Evolutionary conservation across 2,797 vertebrate genomes (phyloP), one percentile per base, ranked within the genome.

Genomic region (Typhlichthys subterraneus): DNA sequence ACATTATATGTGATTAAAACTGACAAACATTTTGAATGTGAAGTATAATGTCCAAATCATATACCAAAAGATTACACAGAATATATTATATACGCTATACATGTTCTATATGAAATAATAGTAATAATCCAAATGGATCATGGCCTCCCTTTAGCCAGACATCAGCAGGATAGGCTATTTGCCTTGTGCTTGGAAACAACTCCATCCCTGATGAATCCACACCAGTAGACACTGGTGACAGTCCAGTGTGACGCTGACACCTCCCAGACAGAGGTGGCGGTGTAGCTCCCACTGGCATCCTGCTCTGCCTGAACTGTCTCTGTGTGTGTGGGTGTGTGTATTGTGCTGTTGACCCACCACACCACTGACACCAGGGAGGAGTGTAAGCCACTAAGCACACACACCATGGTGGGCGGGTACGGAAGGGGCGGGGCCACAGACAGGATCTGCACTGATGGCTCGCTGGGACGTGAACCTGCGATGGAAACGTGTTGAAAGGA

Each of bases 261-360:
- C 57, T 80, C 65, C 84, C 71, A 80, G 50, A 85, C 65, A 0
- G 68, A 66, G 14, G 19, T 50, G 70, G 65, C 59, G 2, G 61
- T 73, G 72, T 83, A 81, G 50, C 48, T 45, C 0, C 57, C 59
- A 6, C 67, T 67, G 12, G 5, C 6, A 19, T 66, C 67, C 1
- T 56, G 66, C 65, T 7, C 12, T 3, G 0, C 29, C 77, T 65
- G 56, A 0, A 51, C 50, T 15, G n/a, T 45, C 13, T 42, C 1
- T 0, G 13, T 12, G 0, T 23, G 45, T 0, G 60, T 4, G 0
- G 80, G 60, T 12, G 51, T 65, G 63, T 79, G 45, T 9, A 0
- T 0, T 0, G 14, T 53, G 2, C 76, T 65, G 0, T 85, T 5
- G 1, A 77, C 53, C 81, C 88, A 81, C 88, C 88, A 89, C 59